phyloP scores from a whole-genome alignment of 2,113 vertebrate species.

The Tor tambroides region DNA sequence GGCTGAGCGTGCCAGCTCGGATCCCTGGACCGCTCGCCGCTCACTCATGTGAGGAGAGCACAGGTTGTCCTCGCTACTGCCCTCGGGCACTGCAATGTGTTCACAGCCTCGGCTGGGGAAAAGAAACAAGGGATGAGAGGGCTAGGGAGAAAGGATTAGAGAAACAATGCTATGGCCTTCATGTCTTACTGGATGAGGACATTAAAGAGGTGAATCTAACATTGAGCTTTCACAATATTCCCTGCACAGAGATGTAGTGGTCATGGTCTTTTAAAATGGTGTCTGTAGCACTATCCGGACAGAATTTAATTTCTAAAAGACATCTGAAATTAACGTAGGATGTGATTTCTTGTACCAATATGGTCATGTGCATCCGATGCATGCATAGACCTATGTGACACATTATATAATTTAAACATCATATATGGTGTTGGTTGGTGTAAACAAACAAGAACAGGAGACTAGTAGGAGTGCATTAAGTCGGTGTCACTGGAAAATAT shows the following conservation, averaged over 20 bases:
- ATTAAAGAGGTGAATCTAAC: constrained; percentile 48
- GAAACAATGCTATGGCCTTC: constrained; percentile 72
- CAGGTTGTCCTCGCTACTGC: constrained; percentile 79
- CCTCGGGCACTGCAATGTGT: constrained; percentile 81
- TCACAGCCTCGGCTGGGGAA: constrained; percentile 70
- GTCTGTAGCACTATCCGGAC: neutral
- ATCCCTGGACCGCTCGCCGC: constrained; percentile 70
- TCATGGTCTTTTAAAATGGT: constrained; percentile 5
- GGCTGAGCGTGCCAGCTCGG: constrained; percentile 77
- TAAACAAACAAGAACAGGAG: no score
- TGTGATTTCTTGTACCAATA: neutral
- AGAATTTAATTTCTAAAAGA: neutral
- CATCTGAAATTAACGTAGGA: neutral
- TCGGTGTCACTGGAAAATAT: no score
- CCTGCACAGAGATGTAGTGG: neutral
- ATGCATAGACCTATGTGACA: no score
- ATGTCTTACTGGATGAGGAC: constrained; percentile 50
- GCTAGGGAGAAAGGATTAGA: constrained; percentile 64
- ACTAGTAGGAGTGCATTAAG: no score
- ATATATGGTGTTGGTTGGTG: no score
- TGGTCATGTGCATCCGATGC: neutral
- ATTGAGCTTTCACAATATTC: constrained; percentile 57
- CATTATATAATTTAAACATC: no score
- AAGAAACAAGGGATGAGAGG: constrained; percentile 34
- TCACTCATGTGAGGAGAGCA: constrained; percentile 78